phyloP scores from a whole-genome alignment of 1,140 invertebrate genomes.

The Cherax destructor region DNA sequence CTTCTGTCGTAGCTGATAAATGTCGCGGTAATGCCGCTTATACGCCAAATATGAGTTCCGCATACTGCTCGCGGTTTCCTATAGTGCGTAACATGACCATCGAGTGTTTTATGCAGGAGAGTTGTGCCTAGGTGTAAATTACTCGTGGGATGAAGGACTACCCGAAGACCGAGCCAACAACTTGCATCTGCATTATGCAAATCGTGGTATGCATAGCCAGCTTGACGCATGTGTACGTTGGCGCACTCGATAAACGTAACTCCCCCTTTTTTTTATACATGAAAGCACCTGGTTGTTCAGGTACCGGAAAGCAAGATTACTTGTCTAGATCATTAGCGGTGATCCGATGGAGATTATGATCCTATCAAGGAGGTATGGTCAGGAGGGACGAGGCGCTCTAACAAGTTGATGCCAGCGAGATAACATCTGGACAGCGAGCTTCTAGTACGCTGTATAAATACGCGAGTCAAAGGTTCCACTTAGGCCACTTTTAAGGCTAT shows the following conservation, averaged over 20 bases:
- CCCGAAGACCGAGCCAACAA: constrained; percentile 34
- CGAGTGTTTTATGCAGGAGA: constrained; percentile 3
- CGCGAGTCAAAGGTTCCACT: constrained; percentile 24
- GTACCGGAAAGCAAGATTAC: constrained; percentile 6
- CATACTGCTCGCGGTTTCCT: background rate
- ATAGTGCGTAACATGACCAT: background rate
- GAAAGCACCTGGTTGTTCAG: background rate
- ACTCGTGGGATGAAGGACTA: constrained; percentile 31
- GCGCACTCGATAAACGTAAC: background rate
- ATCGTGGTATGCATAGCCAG: constrained; percentile 35
- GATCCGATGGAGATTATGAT: background rate
- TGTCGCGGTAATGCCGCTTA: no score
- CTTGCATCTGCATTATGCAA: constrained; percentile 59
- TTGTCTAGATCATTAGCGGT: constrained; percentile 23
- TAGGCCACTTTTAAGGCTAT: constrained; percentile 37
- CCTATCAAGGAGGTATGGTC: background rate
- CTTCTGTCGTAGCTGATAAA: background rate
- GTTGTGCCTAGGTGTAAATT: constrained; percentile 11
- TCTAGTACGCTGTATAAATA: constrained; percentile 47
- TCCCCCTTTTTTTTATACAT: background rate
- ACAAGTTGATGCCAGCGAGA: constrained; percentile 19
- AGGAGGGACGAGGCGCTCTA: background rate
- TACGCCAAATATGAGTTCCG: background rate
- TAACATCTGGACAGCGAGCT: constrained; percentile 39
- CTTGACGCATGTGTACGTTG: constrained; percentile 10